Evolutionary conservation across 2,888 invertebrate genomes (phyloP), one percentile per base, ranked within the genome.

Genomic region (Andrena fulva): DNA sequence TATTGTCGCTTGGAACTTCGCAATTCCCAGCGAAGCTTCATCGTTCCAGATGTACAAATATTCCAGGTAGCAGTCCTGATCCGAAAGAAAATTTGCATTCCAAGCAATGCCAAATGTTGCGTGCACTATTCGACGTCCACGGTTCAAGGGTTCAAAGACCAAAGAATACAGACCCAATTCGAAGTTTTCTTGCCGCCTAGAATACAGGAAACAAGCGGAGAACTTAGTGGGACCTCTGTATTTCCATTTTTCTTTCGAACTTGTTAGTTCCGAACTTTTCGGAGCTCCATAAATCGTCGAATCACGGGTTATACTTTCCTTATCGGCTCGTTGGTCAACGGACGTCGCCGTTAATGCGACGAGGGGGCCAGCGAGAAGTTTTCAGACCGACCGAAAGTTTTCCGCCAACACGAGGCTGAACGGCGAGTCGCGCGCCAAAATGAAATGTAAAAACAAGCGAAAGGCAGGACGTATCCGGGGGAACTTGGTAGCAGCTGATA

Each of bases 401-500:
- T 10, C 33, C 35, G 72, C 31, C n/a, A 52, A 33, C 63, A 60
- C 52, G 63, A 67, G 56, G 67, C 74, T 54, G 54, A 35, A 62
- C 16, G 56, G 33, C 16, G 70, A 80, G 50, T 77, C 62, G 66
- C 71, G 62, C 72, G 80, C 31, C 66, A 42, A 72, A 75, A 66
- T 31, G 69, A 42, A 20, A 76, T 54, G 77, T 62, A 48, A 76
- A 78, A 59, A 54, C 56, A 31, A 35, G 66, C 20, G 52, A 56
- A 77, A 72, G 69, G 24, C 63, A 69, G 56, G 76, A 69, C 42
- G 73, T 79, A 78, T 78, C 71, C 70, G 5, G 59, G 59, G 29
- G 31, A 80, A 80, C 56, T 87, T 80, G 27, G 77, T n/a, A 35
- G 64, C 35, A 80, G 67, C 77, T 84, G 81, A 87, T 84, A 79